Conservation (phyloP, 2,888 invertebrate genomes). For the Netelia fuscicornis region DNA sequence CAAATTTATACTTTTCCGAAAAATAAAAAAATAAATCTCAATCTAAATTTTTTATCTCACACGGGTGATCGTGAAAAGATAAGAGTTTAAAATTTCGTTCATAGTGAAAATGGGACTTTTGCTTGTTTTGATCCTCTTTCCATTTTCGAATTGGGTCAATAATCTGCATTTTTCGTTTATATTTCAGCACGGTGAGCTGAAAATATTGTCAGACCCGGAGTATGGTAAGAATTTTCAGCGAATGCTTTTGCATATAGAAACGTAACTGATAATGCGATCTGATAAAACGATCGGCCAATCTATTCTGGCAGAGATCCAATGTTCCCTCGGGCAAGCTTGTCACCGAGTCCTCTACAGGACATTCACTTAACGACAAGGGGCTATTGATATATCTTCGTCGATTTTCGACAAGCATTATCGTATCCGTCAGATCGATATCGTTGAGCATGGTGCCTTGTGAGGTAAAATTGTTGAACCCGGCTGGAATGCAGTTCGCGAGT, state of each 20-base stretch:
- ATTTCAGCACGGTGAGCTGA: background rate
- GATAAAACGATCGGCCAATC: constrained; percentile 25
- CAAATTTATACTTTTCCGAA: background rate
- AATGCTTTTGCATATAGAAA: constrained; percentile 16
- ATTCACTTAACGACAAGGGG: constrained; percentile 14
- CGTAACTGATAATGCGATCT: background rate
- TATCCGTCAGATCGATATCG: constrained; percentile 48
- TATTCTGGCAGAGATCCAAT: constrained; percentile 37
- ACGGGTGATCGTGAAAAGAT: too few species aligned
- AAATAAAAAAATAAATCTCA: too few species aligned
- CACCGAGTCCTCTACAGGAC: background rate
- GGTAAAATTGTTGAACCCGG: constrained; percentile 72
- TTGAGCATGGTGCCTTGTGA: constrained; percentile 35
- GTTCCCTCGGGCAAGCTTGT: background rate
- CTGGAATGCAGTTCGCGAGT: constrained; percentile 69
- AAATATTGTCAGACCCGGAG: constrained; percentile 11
- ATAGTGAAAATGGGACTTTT: background rate
- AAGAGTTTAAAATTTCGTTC: too few species aligned
- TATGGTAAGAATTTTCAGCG: background rate
- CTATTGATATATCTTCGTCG: constrained; percentile 25
- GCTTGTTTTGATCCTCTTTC: background rate
- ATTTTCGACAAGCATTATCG: constrained; percentile 45
- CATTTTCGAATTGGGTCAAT: background rate
- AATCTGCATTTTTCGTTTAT: background rate
- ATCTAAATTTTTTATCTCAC: too few species aligned